Evolutionary conservation across 2,113 vertebrate species (phyloP).

Genomic region (Puma concolor): DNA sequence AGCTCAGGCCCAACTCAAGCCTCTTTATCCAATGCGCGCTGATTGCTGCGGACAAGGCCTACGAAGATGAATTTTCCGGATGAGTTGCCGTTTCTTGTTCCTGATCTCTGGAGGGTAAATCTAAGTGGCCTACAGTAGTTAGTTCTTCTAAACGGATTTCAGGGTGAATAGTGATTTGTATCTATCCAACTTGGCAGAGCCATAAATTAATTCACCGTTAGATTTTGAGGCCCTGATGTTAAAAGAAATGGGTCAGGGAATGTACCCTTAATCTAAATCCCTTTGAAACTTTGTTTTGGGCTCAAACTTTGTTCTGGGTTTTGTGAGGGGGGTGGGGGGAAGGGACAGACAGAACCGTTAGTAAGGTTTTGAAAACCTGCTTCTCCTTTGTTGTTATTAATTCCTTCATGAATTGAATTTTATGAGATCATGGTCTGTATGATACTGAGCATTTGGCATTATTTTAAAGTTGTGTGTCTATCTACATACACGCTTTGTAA

Average conservation of each 20-base stretch:
- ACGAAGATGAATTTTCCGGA: conserved; percentile 42
- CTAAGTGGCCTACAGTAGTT: not conserved
- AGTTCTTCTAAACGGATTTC: conserved; percentile 40
- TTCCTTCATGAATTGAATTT: not conserved
- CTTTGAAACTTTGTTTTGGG: conserved; percentile 20
- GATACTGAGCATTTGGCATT: not conserved
- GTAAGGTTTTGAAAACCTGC: not conserved
- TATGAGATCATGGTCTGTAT: not conserved
- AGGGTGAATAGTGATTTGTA: conserved; percentile 27
- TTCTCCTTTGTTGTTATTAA: not conserved
- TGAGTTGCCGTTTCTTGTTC: conserved; percentile 41
- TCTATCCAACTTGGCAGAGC: not conserved
- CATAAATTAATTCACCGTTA: conserved; percentile 10
- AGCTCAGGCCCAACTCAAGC: not conserved
- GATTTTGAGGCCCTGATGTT: not conserved
- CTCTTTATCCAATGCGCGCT: conserved; percentile 4
- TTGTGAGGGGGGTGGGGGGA: not conserved
- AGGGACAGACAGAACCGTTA: not conserved
- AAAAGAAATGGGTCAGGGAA: not conserved
- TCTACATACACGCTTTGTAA: not conserved
- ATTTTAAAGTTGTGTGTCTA: not conserved
- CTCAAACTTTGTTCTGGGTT: not conserved
- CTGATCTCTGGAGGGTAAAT: conserved; percentile 13
- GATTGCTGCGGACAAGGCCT: not conserved
- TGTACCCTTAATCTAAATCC: not conserved